Conservation (phyloP, 1,140 invertebrate genomes). For the Drosophila pseudoananassae region DNA sequence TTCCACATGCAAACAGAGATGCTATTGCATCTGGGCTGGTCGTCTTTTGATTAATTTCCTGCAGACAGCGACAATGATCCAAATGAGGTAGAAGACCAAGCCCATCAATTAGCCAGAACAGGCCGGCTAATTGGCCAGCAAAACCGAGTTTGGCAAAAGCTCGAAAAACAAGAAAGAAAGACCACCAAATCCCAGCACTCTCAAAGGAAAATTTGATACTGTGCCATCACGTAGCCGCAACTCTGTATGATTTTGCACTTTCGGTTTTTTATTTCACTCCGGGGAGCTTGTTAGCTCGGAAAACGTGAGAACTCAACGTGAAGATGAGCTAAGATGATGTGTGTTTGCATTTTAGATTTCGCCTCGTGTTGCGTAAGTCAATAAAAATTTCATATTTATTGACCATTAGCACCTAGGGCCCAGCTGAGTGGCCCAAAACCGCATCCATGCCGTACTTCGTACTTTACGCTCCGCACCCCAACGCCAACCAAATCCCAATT, state of each 20-base stretch:
- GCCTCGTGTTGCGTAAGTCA: constrained; percentile 68
- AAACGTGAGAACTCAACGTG: constrained; percentile 62
- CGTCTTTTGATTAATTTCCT: constrained; percentile 63
- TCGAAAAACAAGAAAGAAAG: constrained; percentile 7
- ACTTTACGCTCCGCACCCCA: not conserved
- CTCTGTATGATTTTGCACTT: constrained; percentile 68
- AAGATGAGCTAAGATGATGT: constrained; percentile 42
- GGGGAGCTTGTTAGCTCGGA: constrained; percentile 71
- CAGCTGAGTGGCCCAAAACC: constrained; percentile 56
- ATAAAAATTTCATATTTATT: constrained; percentile 82
- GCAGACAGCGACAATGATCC: constrained; percentile 75
- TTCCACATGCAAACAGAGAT: constrained; percentile 25
- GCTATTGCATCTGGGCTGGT: constrained; percentile 40
- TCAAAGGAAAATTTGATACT: constrained; percentile 10
- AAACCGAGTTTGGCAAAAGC: constrained; percentile 34
- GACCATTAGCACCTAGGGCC: constrained; percentile 74
- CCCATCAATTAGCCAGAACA: constrained; percentile 41
- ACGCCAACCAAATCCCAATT: not conserved
- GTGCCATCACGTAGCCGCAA: constrained; percentile 68
- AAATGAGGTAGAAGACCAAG: constrained; percentile 60
- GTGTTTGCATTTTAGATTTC: constrained; percentile 74
- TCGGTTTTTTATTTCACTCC: constrained; percentile 75
- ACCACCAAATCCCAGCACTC: not conserved
- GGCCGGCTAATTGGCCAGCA: constrained; percentile 58
- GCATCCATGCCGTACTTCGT: not conserved